Percentiles rank a stretch among this genome's conserved stretches.
Evolutionary conservation across 1,140 invertebrate species (phyloP).

Genomic region (Leptonema lineaticorne): DNA sequence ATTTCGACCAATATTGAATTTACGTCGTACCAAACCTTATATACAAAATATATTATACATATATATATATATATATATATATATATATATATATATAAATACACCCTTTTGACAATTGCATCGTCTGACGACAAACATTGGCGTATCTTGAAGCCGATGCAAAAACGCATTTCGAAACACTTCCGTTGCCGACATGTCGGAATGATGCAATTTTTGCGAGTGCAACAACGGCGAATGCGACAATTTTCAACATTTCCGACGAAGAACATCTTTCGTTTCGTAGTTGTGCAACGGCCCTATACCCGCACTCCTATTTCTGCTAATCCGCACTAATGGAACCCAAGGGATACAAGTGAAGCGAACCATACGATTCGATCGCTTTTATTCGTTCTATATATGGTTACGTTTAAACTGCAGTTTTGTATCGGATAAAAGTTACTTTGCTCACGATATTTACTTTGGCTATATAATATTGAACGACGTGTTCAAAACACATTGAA

Average conservation of each 20-base stretch:
- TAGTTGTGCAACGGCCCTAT: too few relatives aligned
- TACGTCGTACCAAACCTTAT: too few relatives aligned
- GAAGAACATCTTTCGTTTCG: not conserved
- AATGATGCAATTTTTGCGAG: slow-evolving; percentile 35
- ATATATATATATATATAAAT: too few relatives aligned
- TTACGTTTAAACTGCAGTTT: not conserved
- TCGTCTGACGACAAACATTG: not conserved
- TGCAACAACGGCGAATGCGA: slow-evolving; percentile 14
- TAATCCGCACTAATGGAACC: slow-evolving; percentile 20
- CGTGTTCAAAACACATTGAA: too few relatives aligned
- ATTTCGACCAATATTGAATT: not conserved
- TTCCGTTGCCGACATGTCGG: slow-evolving; percentile 16
- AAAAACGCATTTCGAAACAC: not conserved
- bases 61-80: too few relatives aligned
- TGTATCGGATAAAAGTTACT: too few relatives aligned
- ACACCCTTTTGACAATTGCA: not conserved
- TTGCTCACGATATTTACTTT: too few relatives aligned
- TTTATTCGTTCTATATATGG: not conserved
- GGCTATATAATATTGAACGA: too few relatives aligned
- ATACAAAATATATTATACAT: too few relatives aligned
- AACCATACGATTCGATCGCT: not conserved
- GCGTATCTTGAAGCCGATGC: not conserved
- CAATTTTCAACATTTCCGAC: not conserved
- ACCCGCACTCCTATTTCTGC: too few relatives aligned
- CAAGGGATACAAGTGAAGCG: not conserved